Base-by-base conservation (phyloP, 2,888 invertebrate genomes). In the Nemoura dubitans region DNA sequence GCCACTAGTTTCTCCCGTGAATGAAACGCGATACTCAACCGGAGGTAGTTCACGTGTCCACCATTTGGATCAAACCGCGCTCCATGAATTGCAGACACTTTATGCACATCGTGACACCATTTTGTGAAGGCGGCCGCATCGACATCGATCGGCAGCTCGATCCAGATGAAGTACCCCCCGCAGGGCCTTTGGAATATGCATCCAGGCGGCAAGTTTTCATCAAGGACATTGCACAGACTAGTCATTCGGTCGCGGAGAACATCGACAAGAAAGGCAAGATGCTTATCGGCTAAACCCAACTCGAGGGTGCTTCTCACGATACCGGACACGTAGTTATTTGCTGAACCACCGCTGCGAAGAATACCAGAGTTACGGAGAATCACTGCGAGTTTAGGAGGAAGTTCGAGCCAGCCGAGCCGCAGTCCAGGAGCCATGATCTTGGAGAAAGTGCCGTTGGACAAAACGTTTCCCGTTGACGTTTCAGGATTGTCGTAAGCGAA, bases 341-440 rank as follows among this genome's bases (percentile, higher is more conserved):
- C 92, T 28, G 93, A 92, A 0, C 95, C 95, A 0, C 94, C 94
- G 89, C 94, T 94, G 87, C 90, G 90, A 28, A 93, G 88, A 82
- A 93, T 90, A 5, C 92, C 93, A 88, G 92, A 91, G 10, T 89
- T 86, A 86, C 91, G 91, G 1, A 93, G 88, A 42, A 91, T 89
- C 0, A 90, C 90, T 76, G 92, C 91, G 21, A 93, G 88, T 30
- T 91, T 90, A 1, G 92, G 89, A 0, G 93, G 92, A 27, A 93
- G 92, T 89, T 95, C 95, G 29, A 95, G 90, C 95, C 95, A 95
- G 1, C 95, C 95, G 21, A 94, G 89, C n/a, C 95, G 92, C 25
- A 95, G 89, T 0, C 94, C 94, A 0, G 95, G 95, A 0, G 93
- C 93, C 86, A 95, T 90, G 84, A 94, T 93, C 91, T 95, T 95